Conservation (phyloP, 1,140 invertebrate genomes). For the Ylistrum balloti region DNA sequence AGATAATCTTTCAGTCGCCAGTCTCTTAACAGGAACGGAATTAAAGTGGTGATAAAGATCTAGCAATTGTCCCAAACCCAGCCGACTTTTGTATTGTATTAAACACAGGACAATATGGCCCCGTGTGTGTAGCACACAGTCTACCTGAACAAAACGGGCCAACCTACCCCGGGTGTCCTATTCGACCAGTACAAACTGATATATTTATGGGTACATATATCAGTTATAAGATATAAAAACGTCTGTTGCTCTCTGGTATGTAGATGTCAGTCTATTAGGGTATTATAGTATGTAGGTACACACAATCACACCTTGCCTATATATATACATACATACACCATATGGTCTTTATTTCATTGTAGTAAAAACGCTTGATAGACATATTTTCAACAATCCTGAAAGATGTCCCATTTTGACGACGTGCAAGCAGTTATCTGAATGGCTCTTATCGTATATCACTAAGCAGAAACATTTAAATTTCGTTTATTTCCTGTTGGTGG, state of each 20-base stretch:
- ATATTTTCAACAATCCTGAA: background rate
- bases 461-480: background rate
- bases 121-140: constrained; percentile 19
- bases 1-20: constrained; percentile 33
- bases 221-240: background rate
- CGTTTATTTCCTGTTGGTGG: background rate
- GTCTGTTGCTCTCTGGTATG: background rate
- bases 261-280: background rate
- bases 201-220: constrained; percentile 12
- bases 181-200: background rate
- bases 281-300: background rate
- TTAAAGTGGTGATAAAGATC: constrained; percentile 19
- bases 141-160: constrained; percentile 5
- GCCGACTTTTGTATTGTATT: constrained; percentile 28
- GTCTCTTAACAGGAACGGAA: background rate
- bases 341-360: background rate
- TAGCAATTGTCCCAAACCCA: constrained; percentile 2
- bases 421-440: background rate
- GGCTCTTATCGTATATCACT: background rate
- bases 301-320: background rate
- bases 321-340: background rate
- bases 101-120: constrained; percentile 26
- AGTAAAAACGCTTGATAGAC: background rate
- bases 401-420: background rate
- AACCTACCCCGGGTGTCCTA: background rate